Base-by-base conservation (phyloP, 1,140 invertebrate genomes). In the Elymnias hypermnestra region DNA sequence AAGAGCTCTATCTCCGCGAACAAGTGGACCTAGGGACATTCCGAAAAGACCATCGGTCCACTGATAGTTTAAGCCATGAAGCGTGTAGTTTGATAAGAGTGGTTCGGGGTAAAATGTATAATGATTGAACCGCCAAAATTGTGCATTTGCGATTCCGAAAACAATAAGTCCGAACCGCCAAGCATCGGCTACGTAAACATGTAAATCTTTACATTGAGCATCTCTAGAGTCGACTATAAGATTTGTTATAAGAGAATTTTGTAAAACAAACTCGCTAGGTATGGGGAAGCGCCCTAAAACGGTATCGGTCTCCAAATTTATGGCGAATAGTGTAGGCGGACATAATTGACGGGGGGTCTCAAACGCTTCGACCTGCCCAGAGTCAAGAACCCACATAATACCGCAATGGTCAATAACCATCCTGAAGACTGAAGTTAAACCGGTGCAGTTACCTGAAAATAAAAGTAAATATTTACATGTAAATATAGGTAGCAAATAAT, bases 31-130 rank as follows among this genome's bases (percentile, higher is more conserved):
- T 28, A 95, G 58, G 2, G 93, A 90, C 72, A 94, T 87, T 0
- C 93, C 93, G 56, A 95, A 94, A 10, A 95, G 79, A 1, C 94
- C 94, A 56, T 95, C 94, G 1, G 91, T 89, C 93, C 94, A 95
- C 56, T 93, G 91, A 60, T 92, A 95, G 36, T 91, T 90, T 0
- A 94, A 53, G 7, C 91, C 92, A 43, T 94, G 92, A 1, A 93
- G 47, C 13, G 91, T 90, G 49, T 90, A 92, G 54, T 90, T 90
- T 0, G 92, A 89, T 0, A 91, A 87, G 10, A 94, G 51, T 0
- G 94, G 94, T 63, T 95, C 93, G 0, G 94, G 94, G 46, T 88
- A 92, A 62, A 94, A 95, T 3, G 91, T 89, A 39, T 92, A 92
- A 58, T 94, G 92, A 9, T 87, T 90, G 3, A 94, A 86, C 41